phyloP scores from a whole-genome alignment of 2,113 vertebrate species.

The Sapayoa aenigma region DNA sequence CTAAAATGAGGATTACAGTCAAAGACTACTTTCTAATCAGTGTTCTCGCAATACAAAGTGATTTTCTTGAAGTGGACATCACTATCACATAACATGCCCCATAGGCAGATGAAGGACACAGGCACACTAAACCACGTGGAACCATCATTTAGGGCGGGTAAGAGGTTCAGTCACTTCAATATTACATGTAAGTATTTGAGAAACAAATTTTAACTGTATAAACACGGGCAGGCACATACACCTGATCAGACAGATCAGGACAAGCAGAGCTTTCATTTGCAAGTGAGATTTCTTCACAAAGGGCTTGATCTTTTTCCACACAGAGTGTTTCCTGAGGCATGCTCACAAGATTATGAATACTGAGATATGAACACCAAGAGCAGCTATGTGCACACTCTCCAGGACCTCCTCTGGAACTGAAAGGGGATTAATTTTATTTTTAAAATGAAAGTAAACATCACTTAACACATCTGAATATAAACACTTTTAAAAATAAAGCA shows the following conservation, averaged over 20 bases:
- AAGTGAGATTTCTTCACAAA: neutral
- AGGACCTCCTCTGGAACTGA: neutral
- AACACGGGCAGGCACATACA: neutral
- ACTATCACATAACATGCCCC: neutral
- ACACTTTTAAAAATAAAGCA: neutral
- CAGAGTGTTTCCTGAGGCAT: neutral
- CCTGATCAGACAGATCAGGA: neutral
- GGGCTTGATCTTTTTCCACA: neutral
- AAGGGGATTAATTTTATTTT: neutral
- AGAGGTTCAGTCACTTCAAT: neutral
- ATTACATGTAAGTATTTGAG: neutral
- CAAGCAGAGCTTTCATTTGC: neutral
- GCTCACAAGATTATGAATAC: accelerated
- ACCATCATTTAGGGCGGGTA: neutral
- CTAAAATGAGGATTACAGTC: neutral
- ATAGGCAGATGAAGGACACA: neutral
- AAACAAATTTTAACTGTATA: neutral
- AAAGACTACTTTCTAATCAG: neutral
- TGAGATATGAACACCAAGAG: neutral
- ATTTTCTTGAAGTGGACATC: neutral
- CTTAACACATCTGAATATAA: neutral
- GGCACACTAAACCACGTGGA: neutral
- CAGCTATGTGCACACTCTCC: neutral
- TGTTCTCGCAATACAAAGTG: neutral
- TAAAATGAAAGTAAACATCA: neutral